Conservation (phyloP, 1,140 invertebrate genomes). For the Drosophila lacertosa region DNA sequence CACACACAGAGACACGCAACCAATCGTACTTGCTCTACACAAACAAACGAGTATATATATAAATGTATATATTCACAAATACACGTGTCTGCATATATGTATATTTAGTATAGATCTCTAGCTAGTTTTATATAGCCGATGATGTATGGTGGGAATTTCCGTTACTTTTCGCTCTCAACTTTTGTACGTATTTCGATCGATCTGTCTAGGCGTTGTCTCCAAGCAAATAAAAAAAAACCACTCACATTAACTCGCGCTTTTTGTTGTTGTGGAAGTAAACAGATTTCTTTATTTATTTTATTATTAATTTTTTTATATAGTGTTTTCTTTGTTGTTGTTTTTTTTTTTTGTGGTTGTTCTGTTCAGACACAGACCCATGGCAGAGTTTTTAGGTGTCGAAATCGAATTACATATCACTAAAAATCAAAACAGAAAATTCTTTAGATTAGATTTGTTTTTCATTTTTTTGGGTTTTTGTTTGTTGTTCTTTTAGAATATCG, state of each 20-base stretch:
- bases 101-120: conserved; percentile 43
- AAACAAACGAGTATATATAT: conserved; percentile 3
- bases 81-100: conserved; percentile 1
- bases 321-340: conserved; percentile 31
- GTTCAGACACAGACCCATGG: conserved; percentile 66
- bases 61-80: not conserved
- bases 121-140: conserved; percentile 62
- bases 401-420: conserved; percentile 77
- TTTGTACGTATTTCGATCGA: conserved; percentile 50
- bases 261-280: conserved; percentile 76
- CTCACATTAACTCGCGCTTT: conserved; percentile 25
- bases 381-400: conserved; percentile 60
- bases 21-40: conserved; percentile 1
- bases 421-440: conserved; percentile 66
- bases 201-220: conserved; percentile 40
- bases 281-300: conserved; percentile 80
- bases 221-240: not conserved
- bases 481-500: conserved; percentile 76
- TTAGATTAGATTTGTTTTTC: conserved; percentile 42
- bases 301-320: conserved; percentile 60
- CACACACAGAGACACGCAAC: conserved; percentile 12
- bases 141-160: conserved; percentile 81
- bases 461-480: conserved; percentile 45
- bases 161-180: conserved; percentile 46
- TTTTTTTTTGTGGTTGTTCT: conserved; percentile 45